Evolutionary conservation across 1,140 invertebrate genomes (phyloP).

Genomic region (Temnothorax nylanderi): DNA sequence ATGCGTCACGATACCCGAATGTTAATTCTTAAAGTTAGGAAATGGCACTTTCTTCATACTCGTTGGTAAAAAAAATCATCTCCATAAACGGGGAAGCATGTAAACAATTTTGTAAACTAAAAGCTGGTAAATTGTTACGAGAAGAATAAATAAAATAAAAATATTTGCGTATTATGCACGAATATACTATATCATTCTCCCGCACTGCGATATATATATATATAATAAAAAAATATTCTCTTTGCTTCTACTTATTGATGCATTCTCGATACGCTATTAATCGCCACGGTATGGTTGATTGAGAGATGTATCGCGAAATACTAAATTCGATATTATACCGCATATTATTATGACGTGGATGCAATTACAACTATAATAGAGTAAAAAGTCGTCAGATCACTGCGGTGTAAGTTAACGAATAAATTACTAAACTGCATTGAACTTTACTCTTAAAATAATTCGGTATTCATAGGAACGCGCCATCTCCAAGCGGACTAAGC

Average conservation of each 20-base stretch:
- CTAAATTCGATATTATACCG: background rate
- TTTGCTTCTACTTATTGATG: background rate
- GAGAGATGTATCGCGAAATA: background rate
- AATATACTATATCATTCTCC: background rate
- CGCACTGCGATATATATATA: background rate
- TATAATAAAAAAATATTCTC: background rate
- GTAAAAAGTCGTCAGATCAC: background rate
- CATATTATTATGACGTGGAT: background rate
- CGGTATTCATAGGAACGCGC: background rate
- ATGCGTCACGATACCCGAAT: background rate
- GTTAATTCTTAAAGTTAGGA: background rate
- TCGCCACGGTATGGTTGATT: slow-evolving; percentile 24
- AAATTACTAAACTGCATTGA: background rate
- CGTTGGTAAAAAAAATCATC: background rate
- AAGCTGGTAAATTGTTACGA: background rate
- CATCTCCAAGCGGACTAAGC: slow-evolving; percentile 21
- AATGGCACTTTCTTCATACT: background rate
- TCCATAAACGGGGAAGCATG: background rate
- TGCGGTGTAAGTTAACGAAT: background rate
- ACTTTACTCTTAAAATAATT: background rate
- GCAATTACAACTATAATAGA: background rate
- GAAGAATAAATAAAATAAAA: slow-evolving; percentile 9
- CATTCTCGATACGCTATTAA: background rate
- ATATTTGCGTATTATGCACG: background rate
- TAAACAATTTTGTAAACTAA: background rate